Conservation (phyloP, 2,113 vertebrate species). For the Nesoenas mayeri region DNA sequence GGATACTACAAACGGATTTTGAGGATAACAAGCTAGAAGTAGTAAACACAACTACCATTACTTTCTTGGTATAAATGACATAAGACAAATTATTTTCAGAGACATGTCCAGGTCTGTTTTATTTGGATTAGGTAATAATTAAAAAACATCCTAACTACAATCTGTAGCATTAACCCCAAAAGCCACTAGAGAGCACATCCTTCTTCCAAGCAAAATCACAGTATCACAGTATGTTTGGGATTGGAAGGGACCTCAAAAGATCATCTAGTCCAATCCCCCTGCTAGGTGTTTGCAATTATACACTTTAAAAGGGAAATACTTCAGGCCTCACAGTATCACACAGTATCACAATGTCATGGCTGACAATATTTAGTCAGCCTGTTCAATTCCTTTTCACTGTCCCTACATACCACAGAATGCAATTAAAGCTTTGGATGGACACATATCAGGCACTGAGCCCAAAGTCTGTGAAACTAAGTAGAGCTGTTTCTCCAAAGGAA, state of each 20-base stretch:
- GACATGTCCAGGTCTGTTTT: neutral
- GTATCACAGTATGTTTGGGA: no score
- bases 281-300: neutral
- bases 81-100: neutral
- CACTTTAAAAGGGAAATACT: neutral
- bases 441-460: neutral
- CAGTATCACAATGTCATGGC: neutral
- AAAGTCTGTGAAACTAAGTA: neutral
- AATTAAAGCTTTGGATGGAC: neutral
- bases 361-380: neutral
- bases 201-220: neutral
- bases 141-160: neutral
- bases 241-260: no score
- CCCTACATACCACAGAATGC: neutral
- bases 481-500: neutral
- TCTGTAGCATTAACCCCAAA: neutral
- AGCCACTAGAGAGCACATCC: neutral
- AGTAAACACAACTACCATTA: neutral
- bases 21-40: neutral
- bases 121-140: neutral
- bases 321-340: neutral
- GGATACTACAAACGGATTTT: neutral
- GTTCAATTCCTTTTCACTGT: neutral
- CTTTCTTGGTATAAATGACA: neutral
- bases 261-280: no score